phyloP scores from a whole-genome alignment of 2,797 vertebrate species.

The Cuculus canorus region DNA sequence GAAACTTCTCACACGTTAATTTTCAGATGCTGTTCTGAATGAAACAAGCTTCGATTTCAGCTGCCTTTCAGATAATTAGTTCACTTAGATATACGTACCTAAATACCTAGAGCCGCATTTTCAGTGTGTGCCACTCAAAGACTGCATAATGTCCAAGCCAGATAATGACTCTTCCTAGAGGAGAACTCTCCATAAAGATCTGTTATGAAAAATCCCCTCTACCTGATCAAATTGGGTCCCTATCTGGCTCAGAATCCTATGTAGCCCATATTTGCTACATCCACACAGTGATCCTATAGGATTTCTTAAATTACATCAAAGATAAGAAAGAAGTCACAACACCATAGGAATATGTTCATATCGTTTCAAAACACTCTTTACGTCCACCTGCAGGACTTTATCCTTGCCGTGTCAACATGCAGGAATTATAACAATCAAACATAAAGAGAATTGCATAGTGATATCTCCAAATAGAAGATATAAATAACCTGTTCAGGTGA shows the following conservation, averaged over 20 bases:
- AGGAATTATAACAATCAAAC: background rate
- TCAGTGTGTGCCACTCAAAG: background rate
- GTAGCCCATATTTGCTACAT: background rate
- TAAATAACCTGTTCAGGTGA: background rate
- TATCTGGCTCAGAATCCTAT: background rate
- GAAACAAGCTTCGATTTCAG: background rate
- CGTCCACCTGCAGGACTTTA: background rate
- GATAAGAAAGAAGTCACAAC: background rate
- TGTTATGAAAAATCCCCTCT: background rate
- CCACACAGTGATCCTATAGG: background rate
- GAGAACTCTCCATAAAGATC: background rate
- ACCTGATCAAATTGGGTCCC: background rate
- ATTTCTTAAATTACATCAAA: background rate
- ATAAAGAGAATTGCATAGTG: background rate
- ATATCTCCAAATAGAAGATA: background rate
- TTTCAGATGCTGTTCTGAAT: background rate
- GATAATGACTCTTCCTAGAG: background rate
- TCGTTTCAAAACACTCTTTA: background rate
- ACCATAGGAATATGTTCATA: background rate
- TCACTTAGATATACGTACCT: background rate
- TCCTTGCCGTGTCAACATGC: background rate
- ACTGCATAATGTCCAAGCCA: background rate
- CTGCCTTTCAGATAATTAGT: background rate
- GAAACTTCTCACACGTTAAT: background rate
- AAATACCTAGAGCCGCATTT: background rate